Evolutionary conservation across 2,113 vertebrate species (phyloP).

Genomic region (Megalops atlanticus): DNA sequence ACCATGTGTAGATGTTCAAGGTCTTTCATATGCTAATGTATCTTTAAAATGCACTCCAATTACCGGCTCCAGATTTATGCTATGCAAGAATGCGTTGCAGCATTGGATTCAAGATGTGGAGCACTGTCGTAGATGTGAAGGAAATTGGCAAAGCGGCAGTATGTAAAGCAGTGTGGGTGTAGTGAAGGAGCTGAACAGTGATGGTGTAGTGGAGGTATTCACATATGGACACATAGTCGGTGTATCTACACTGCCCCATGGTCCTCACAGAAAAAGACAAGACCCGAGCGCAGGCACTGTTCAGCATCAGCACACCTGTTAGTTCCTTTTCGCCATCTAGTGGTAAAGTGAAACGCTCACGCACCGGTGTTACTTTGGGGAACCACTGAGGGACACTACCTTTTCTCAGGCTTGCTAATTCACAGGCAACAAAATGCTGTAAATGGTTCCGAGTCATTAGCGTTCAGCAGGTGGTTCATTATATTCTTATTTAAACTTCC

Average conservation of each 20-base stretch:
- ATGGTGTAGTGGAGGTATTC: too few species aligned
- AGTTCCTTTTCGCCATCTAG: too few species aligned
- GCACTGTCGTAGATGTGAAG: background rate
- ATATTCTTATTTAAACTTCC: background rate
- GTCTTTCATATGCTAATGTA: background rate
- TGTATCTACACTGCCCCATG: too few species aligned
- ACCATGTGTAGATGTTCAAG: background rate
- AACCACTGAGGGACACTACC: background rate
- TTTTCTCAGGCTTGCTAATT: background rate
- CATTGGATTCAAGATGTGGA: background rate
- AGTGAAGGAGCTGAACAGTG: too few species aligned
- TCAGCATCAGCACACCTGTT: too few species aligned
- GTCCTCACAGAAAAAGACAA: too few species aligned
- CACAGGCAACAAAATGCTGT: background rate
- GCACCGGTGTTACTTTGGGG: too few species aligned
- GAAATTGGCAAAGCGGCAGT: background rate
- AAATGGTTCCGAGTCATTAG: background rate
- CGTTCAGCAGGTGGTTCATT: background rate
- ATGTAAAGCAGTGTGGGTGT: background rate
- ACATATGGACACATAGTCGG: too few species aligned
- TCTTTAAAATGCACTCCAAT: constrained; percentile 13
- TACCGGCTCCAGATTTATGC: background rate
- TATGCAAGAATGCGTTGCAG: background rate
- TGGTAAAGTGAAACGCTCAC: too few species aligned
- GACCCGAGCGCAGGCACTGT: too few species aligned